Percentiles rank a stretch among this genome's conserved stretches.
phyloP scores from a whole-genome alignment of 2,797 vertebrate species.

The Melanotaenia nigrans region DNA sequence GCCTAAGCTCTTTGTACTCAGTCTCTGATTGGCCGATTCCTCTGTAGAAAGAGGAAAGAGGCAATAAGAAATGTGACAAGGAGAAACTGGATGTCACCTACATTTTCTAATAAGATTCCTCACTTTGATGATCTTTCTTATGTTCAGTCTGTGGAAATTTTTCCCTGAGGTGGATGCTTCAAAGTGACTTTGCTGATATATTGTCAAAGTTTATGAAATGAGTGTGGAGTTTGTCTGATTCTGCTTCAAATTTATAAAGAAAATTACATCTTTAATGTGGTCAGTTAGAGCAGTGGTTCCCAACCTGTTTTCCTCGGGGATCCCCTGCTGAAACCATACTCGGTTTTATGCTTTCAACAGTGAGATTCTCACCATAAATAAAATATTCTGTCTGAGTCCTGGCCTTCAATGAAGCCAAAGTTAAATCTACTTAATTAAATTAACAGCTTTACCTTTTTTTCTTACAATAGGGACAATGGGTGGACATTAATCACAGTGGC shows the following conservation, averaged over 20 bases:
- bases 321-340: too few species aligned
- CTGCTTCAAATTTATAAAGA: neutral
- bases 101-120: constrained; percentile 43
- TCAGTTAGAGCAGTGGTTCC: neutral
- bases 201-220: constrained; percentile 9
- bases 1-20: constrained; percentile 41
- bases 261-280: neutral
- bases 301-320: too few species aligned
- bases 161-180: constrained; percentile 17
- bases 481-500: too few species aligned
- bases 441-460: too few species aligned
- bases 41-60: constrained; percentile 30
- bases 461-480: too few species aligned
- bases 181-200: constrained; percentile 23
- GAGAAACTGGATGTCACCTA: constrained; percentile 39
- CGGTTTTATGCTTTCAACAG: too few species aligned
- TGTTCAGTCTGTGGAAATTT: constrained; percentile 37
- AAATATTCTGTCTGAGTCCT: too few species aligned
- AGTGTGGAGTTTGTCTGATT: constrained; percentile 4
- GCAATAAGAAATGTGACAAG: constrained; percentile 24
- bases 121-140: constrained; percentile 28
- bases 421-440: too few species aligned
- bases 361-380: too few species aligned
- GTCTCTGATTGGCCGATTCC: constrained; percentile 44
- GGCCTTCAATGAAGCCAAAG: too few species aligned